These are phyloP conservation scores for Mallotus villosus DNA, from an alignment of 2,797 vertebrate species.

Conservation along the genomic window DNA sequence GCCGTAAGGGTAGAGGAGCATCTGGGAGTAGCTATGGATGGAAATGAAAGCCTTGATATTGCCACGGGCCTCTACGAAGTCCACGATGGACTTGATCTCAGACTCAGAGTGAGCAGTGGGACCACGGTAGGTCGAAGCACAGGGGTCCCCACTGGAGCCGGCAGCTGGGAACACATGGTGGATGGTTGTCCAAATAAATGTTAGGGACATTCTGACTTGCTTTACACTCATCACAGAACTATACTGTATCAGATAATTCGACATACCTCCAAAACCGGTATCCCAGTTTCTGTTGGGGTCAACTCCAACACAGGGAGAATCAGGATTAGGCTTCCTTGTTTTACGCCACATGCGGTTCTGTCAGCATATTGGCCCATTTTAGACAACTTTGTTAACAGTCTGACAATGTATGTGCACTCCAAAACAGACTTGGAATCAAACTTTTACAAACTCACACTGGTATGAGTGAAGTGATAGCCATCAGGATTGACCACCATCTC, in stretches of 20 bases:
- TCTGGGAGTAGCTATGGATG: constrained; percentile 95
- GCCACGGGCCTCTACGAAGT: constrained; percentile 85
- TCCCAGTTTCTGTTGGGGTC: constrained; percentile 98
- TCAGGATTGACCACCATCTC: constrained; percentile 95
- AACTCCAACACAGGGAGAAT: constrained; percentile 79
- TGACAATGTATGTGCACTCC: neutral
- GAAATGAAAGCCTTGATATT: constrained; percentile 91
- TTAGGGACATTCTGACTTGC: neutral
- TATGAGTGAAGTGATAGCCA: constrained; percentile 83
- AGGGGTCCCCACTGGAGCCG: constrained; percentile 83
- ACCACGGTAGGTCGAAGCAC: constrained; percentile 83
- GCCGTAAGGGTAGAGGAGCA: constrained; percentile 92
- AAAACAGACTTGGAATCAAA: neutral
- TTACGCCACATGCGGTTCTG: constrained; percentile 98
- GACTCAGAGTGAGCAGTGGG: constrained; percentile 82
- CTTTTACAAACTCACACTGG: constrained; percentile 62
- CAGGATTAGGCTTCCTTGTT: constrained; percentile 79
- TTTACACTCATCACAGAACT: neutral
- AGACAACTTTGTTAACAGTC: neutral
- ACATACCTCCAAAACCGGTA: constrained; percentile 84
- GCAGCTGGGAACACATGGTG: constrained; percentile 58
- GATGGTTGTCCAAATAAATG: neutral
- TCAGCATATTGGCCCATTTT: constrained; percentile 8
- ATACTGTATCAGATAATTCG: neutral
- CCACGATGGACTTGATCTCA: constrained; percentile 90